Evolutionary conservation across 2,888 invertebrate genomes (phyloP), one percentile per base, ranked within the genome.

Genomic region (Geotrupes spiniger): DNA sequence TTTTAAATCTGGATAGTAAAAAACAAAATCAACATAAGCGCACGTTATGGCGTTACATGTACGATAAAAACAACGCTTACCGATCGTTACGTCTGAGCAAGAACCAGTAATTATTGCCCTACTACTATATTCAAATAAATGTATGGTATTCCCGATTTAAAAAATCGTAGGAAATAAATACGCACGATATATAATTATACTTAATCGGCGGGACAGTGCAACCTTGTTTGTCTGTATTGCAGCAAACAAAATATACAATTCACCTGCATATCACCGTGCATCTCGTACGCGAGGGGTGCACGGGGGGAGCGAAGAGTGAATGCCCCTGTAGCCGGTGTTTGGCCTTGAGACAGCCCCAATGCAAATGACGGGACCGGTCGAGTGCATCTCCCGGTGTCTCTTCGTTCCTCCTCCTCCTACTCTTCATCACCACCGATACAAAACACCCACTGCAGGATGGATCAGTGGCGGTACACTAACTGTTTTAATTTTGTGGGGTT

Each of bases 271-370:
- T 49, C 40, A 41, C 31, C 48, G 37, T 41, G 42, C 46, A 51
- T 52, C 54, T 54, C 56, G 42, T 38, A 39, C 33, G 16, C 50
- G 36, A 44, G 48, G 41, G 54, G 44, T 11, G 38, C 33, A 21
- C 38, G 43, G 47, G 44, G 51, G 42, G 36, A 37, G 38, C 42
- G 52, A 42, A 48, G 50, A 53, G 58, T 58, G 58, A 58, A 58
- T 58, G 58, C 58, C 58, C 58, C 53, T 53, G 48, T 49, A 51
- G 53, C 53, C 55, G 53, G 53, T 53, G 56, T 54, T 56, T 58
- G 58, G 58, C 58, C 58, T 58, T 58, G 58, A 58, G 58, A 58
- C 58, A 58, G 58, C 58, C 56, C 58, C 58, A 51, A 57, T 57
- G 57, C 54, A 57, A 57, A 57, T 57, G 54, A 52, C 49, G 56